A percentile compares a stretch with the other conserved stretches of the same genome.
phyloP scores from a whole-genome alignment of 2,113 vertebrate genomes.

The Herpetotheres cachinnans region DNA sequence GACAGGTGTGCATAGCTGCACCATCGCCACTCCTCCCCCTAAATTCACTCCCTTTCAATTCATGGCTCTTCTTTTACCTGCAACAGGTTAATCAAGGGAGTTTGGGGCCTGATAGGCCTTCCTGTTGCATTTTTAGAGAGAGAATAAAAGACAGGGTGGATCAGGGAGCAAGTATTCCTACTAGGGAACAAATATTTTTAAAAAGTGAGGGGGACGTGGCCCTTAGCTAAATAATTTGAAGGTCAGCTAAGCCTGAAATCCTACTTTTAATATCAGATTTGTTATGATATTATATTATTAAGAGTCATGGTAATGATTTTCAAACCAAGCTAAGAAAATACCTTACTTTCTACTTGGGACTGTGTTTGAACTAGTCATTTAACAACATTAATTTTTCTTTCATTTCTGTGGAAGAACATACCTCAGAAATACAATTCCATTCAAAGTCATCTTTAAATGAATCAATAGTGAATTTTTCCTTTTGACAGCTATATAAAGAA shows the following conservation, averaged over 20 bases:
- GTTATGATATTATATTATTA: background rate
- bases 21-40: accelerated
- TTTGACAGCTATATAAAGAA: background rate
- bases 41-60: background rate
- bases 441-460: background rate
- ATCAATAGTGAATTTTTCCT: background rate
- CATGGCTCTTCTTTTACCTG: background rate
- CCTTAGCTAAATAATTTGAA: background rate
- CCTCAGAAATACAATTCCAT: background rate
- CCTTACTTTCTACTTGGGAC: background rate
- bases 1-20: background rate
- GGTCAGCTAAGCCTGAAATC: background rate
- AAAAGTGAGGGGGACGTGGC: background rate
- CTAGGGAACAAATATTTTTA: background rate
- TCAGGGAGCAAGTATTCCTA: background rate
- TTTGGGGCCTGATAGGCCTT: background rate
- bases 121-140: background rate
- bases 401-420: background rate
- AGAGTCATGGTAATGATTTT: background rate
- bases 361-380: background rate
- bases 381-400: background rate
- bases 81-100: background rate
- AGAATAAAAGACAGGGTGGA: background rate
- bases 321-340: background rate
- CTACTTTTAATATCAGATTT: background rate